These are phyloP conservation scores for Echinops telfairi DNA, from an alignment of 2,113 vertebrate species.

Conservation along the genomic window DNA sequence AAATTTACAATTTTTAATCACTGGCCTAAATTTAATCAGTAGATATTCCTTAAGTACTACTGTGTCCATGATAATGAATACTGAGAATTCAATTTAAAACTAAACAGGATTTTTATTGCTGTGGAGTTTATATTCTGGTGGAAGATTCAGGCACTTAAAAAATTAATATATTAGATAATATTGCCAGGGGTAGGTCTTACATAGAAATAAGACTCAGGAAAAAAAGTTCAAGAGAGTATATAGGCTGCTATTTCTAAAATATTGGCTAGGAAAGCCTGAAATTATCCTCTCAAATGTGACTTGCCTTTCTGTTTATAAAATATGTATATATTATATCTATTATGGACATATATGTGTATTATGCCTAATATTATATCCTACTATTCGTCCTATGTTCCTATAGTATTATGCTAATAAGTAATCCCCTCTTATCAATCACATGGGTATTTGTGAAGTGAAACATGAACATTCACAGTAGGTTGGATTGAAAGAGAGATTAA, in stretches of 20 bases:
- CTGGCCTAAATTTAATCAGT: background rate
- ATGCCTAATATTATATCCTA: too few relatives aligned
- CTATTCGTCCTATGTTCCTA: too few relatives aligned
- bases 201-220: background rate
- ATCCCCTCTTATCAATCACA: background rate
- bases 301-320: background rate
- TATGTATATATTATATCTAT: rapidly evolving
- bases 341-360: background rate
- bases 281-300: too few relatives aligned
- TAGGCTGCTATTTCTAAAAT: background rate
- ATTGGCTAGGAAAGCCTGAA: background rate
- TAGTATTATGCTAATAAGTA: too few relatives aligned
- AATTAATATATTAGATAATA: background rate
- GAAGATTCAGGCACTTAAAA: background rate
- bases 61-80: background rate
- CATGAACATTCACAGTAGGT: rapidly evolving
- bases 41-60: background rate
- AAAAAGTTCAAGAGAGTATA: background rate
- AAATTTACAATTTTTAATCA: background rate
- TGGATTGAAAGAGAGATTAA: background rate
- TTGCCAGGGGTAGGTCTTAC: background rate
- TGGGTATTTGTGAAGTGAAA: background rate
- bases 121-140: background rate
- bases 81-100: background rate
- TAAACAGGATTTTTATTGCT: background rate